These are phyloP conservation scores for Pygocentrus nattereri DNA, from an alignment of 2,797 vertebrate species.

Conservation along the genomic window DNA sequence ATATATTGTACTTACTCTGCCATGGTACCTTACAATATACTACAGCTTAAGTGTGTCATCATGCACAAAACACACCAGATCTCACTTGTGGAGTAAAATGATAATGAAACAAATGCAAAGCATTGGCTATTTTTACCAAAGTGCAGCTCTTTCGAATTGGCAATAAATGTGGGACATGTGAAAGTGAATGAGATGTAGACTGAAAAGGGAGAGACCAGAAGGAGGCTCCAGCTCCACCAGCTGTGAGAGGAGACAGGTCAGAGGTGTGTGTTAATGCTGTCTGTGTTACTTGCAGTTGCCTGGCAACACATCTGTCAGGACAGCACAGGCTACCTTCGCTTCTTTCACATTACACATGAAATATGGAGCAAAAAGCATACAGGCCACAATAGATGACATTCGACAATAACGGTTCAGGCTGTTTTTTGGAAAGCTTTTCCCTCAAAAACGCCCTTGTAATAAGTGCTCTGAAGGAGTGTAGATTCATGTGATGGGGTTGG, in stretches of 20 bases:
- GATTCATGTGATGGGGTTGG: conserved; percentile 74
- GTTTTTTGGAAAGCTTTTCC: conserved; percentile 6
- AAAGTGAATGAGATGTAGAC: conserved; percentile 17
- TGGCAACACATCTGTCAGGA: conserved; percentile 64
- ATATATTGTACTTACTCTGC: too few relatives aligned
- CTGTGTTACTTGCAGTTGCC: conserved; percentile 62
- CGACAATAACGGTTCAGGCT: conserved; percentile 9
- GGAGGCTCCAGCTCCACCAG: conserved; percentile 32
- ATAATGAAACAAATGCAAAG: not conserved
- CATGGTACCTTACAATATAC: not conserved
- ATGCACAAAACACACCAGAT: not conserved
- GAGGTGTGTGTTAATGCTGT: conserved; percentile 46
- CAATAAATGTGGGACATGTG: conserved; percentile 5
- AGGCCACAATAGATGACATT: conserved; percentile 15
- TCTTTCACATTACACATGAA: conserved; percentile 36
- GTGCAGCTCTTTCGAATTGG: conserved; percentile 7
- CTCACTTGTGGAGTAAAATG: not conserved
- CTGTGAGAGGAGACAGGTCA: conserved; percentile 44
- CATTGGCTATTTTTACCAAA: not conserved
- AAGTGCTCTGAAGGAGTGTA: conserved; percentile 61
- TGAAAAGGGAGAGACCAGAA: conserved; percentile 21
- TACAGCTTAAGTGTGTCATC: not conserved
- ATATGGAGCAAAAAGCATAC: conserved; percentile 17
- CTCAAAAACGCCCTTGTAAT: conserved; percentile 45
- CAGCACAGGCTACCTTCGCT: conserved; percentile 41